A percentile compares a stretch with the other conserved stretches of the same genome.
These are phyloP conservation scores for Holocentrus rufus DNA, from an alignment of 2,797 vertebrate species.

Conservation along the genomic window DNA sequence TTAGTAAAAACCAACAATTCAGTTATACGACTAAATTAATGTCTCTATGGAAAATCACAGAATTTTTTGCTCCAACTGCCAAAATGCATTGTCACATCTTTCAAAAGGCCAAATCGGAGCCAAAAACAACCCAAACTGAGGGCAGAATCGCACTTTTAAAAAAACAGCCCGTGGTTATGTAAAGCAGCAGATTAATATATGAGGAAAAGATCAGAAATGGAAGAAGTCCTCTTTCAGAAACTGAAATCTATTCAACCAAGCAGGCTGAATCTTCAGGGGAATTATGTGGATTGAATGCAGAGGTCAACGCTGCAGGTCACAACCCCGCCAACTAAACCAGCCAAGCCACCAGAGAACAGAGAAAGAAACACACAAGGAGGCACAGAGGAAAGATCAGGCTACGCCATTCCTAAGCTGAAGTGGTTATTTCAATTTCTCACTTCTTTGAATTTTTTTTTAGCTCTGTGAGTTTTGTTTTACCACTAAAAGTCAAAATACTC, in stretches of 20 bases:
- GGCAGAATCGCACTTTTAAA: background rate
- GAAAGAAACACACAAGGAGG: background rate
- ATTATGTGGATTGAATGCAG: background rate
- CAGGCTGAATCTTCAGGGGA: background rate
- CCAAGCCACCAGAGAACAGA: background rate
- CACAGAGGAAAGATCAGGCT: background rate
- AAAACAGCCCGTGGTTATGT: background rate
- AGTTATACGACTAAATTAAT: background rate
- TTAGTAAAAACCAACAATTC: background rate
- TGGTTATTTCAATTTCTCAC: background rate
- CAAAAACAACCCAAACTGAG: constrained; percentile 11
- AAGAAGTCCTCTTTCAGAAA: background rate
- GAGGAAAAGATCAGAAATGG: background rate
- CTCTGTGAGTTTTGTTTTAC: background rate
- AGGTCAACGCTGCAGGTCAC: background rate
- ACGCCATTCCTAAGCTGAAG: background rate
- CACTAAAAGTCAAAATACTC: background rate
- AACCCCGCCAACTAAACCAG: background rate
- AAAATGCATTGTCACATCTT: constrained; percentile 21
- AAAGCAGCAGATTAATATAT: background rate
- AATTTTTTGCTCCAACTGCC: constrained; percentile 10
- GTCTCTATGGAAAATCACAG: constrained; percentile 5
- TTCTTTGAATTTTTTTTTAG: background rate
- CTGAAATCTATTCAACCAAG: constrained; percentile 2
- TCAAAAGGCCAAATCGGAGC: constrained; percentile 16